Evolutionary conservation across 2,797 vertebrate genomes (phyloP).

Genomic region (Paedocypris micromegethes): DNA sequence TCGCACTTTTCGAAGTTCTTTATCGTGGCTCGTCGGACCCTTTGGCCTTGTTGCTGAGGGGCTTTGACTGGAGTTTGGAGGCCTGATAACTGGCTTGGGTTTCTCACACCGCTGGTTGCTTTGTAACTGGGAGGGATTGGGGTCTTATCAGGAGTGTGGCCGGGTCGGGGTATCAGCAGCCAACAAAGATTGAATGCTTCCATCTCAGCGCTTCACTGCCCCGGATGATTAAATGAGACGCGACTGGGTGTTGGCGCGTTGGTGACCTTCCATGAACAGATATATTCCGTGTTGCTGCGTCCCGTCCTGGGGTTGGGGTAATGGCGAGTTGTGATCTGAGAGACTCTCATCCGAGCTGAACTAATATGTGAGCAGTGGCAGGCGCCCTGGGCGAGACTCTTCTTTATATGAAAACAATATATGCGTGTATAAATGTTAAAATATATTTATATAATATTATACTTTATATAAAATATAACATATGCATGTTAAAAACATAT

Average conservation of each 20-base stretch:
- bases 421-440: too few species aligned
- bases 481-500: too few species aligned
- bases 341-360: constrained; percentile 23
- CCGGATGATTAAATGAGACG: constrained; percentile 76
- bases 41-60: constrained; percentile 1
- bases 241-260: constrained; percentile 28
- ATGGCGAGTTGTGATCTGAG: too few species aligned
- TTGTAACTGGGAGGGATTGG: constrained; percentile 63
- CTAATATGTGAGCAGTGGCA: constrained; percentile 27
- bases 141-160: constrained; percentile 65
- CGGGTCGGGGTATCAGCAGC: constrained; percentile 60
- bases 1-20: background rate
- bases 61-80: constrained; percentile 13
- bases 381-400: background rate
- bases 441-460: too few species aligned
- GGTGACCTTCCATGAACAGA: background rate
- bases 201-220: constrained; percentile 66
- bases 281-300: too few species aligned
- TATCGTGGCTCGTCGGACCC: background rate
- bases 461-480: too few species aligned
- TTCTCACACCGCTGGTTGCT: constrained; percentile 60
- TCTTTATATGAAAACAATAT: too few species aligned
- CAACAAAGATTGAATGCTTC: constrained; percentile 62
- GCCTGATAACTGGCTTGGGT: constrained; percentile 54
- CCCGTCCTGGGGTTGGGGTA: too few species aligned